Percentiles rank a stretch among this genome's conserved stretches.
Conservation (phyloP, 2,888 invertebrate genomes). For the Ormyrus nitidulus region DNA sequence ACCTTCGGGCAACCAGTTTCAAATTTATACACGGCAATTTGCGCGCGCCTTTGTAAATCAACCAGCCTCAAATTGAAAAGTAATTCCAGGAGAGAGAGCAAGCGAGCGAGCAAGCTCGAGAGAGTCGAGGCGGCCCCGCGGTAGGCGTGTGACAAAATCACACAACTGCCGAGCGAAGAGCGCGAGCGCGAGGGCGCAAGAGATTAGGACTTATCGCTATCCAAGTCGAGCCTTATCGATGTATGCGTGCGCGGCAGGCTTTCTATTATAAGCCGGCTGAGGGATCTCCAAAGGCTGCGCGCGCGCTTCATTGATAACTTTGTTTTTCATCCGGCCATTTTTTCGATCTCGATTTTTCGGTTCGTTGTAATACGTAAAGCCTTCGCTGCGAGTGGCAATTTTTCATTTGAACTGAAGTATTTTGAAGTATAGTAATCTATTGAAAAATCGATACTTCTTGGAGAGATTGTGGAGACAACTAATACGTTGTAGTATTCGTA, state of each 20-base stretch:
- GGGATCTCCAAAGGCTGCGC: neutral
- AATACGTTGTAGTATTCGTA: too few species aligned
- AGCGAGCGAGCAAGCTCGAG: too few species aligned
- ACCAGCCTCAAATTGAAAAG: slow-evolving; percentile 48
- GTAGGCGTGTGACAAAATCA: slow-evolving; percentile 53
- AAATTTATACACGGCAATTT: slow-evolving; percentile 59
- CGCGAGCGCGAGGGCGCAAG: neutral
- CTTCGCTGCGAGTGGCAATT: too few species aligned
- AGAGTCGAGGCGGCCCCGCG: neutral
- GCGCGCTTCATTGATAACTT: neutral
- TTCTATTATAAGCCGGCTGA: slow-evolving; percentile 2
- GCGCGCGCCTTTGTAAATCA: slow-evolving; percentile 54
- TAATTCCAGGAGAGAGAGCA: neutral
- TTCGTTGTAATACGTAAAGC: too few species aligned
- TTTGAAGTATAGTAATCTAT: too few species aligned
- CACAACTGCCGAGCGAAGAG: neutral
- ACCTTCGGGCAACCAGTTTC: slow-evolving; percentile 53
- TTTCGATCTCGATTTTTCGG: too few species aligned
- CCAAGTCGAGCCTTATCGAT: slow-evolving; percentile 20
- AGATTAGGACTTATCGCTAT: slow-evolving; percentile 46
- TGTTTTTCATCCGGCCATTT: too few species aligned
- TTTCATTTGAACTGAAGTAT: too few species aligned
- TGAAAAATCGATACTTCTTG: too few species aligned
- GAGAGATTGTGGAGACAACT: too few species aligned
- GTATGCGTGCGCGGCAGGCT: neutral